Conservation (phyloP, 2,888 invertebrate genomes). For the Sarcophaga rosellei region DNA sequence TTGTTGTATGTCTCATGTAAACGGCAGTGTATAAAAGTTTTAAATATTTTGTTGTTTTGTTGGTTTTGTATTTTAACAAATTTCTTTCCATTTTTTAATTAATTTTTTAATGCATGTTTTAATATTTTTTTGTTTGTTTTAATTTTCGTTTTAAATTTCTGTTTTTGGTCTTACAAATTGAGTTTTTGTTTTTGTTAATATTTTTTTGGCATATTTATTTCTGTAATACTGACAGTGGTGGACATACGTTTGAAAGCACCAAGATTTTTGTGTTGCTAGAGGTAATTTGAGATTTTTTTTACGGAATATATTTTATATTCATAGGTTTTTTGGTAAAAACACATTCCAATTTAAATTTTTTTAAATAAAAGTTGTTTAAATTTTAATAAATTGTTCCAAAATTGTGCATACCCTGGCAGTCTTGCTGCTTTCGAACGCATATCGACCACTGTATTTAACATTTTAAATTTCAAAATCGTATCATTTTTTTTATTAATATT, state of each 20-base stretch:
- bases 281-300: too few relatives aligned
- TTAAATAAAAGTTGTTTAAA: not conserved
- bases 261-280: too few relatives aligned
- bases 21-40: conserved; percentile 66
- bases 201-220: conserved; percentile 15
- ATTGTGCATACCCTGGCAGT: rapidly evolving
- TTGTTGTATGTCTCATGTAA: conserved; percentile 51
- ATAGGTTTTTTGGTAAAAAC: too few relatives aligned
- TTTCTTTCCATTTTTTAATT: conserved; percentile 4
- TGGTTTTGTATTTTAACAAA: conserved; percentile 9
- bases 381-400: not conserved
- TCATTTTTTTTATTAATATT: not conserved
- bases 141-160: not conserved
- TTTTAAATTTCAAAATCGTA: conserved; percentile 43
- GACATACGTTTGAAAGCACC: too few relatives aligned
- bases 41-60: conserved; percentile 26
- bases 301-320: too few relatives aligned
- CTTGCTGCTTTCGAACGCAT: too few relatives aligned
- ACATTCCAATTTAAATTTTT: too few relatives aligned
- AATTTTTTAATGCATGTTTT: conserved; percentile 18
- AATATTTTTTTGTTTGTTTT: too few relatives aligned
- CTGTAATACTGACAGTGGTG: too few relatives aligned
- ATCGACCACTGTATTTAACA: too few relatives aligned
- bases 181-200: not conserved
- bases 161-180: conserved; percentile 8